Conservation (phyloP, 2,888 invertebrate genomes). For the Nowickia ferox region DNA sequence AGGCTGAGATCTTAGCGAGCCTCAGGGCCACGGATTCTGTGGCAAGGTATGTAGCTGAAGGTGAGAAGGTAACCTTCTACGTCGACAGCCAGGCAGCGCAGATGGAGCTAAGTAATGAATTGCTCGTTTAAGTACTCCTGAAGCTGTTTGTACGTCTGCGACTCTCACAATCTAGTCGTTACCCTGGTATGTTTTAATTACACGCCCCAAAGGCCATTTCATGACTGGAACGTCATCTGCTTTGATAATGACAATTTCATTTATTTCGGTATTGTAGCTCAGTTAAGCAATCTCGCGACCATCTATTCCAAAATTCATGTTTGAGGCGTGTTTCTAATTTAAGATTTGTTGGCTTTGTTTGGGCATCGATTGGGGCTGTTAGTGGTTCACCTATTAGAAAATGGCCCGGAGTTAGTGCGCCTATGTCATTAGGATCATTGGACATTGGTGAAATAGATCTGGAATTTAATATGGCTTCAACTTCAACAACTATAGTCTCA, state of each 20-base stretch:
- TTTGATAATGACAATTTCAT: constrained; percentile 26
- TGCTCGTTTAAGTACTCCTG: not conserved
- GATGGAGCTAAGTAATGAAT: not conserved
- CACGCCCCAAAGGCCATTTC: not conserved
- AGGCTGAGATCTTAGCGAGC: too few relatives aligned
- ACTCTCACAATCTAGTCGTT: not conserved
- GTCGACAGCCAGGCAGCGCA: too few relatives aligned
- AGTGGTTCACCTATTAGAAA: too few relatives aligned
- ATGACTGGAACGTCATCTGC: not conserved
- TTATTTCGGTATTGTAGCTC: constrained; percentile 59
- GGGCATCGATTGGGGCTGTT: not conserved
- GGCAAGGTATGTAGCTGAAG: too few relatives aligned
- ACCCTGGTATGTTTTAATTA: not conserved
- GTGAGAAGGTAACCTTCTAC: too few relatives aligned
- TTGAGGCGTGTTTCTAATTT: constrained; percentile 41
- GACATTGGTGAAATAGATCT: too few relatives aligned
- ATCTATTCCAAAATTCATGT: constrained; percentile 69
- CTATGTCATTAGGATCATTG: too few relatives aligned
- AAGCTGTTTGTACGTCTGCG: not conserved
- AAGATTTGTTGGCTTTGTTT: constrained; percentile 5
- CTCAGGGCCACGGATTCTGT: too few relatives aligned
- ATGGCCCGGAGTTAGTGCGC: too few relatives aligned
- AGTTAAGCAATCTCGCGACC: constrained; percentile 41
- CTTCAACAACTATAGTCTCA: too few relatives aligned
- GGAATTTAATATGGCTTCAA: too few relatives aligned